Conservation (phyloP, 2,113 vertebrate genomes). For the Lota lota region DNA sequence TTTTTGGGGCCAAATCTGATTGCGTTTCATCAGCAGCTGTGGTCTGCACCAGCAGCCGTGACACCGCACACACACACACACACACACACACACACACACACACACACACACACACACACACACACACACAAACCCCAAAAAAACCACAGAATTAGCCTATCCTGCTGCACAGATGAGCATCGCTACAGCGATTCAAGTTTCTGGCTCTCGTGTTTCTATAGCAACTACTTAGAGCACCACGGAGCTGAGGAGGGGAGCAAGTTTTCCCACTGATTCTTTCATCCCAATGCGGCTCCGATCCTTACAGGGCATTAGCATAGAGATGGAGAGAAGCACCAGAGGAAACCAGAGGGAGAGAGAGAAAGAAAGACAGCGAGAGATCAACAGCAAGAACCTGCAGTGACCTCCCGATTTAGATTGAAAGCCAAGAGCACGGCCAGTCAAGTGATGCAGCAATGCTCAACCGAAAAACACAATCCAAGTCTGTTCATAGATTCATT, state of each 20-base stretch:
- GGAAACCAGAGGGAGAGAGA: background rate
- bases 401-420: conserved; percentile 42
- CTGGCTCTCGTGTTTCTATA: conserved; percentile 59
- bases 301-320: conserved; percentile 69
- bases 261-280: conserved; percentile 55
- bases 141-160: conserved; percentile 25
- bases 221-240: conserved; percentile 66
- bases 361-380: conserved; percentile 4
- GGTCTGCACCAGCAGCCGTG: background rate
- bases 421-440: too few relatives aligned
- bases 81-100: conserved; percentile 8
- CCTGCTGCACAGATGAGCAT: conserved; percentile 57
- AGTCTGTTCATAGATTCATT: too few relatives aligned
- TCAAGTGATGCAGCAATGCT: too few relatives aligned
- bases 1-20: conserved; percentile 5
- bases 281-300: conserved; percentile 62
- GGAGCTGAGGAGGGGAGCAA: conserved; percentile 51
- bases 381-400: conserved; percentile 45
- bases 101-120: background rate
- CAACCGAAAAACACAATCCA: too few relatives aligned
- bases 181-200: conserved; percentile 47
- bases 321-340: conserved; percentile 51
- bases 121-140: conserved; percentile 6
- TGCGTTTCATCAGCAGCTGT: background rate
- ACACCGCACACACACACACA: background rate